Conservation (phyloP, 2,797 vertebrate species). For the Bucorvus abyssinicus region DNA sequence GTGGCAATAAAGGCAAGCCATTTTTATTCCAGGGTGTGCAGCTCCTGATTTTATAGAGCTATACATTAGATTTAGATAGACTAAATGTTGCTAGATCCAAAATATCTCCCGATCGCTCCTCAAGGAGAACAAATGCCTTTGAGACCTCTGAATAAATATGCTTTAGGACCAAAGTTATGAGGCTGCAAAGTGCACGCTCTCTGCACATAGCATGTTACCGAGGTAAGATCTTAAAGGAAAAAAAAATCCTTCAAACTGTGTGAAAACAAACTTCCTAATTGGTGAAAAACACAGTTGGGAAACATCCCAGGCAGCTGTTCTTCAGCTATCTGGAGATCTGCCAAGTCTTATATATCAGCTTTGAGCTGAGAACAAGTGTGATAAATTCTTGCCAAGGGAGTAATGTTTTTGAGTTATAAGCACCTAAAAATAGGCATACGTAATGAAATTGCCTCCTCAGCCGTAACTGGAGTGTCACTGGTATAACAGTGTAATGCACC, state of each 20-base stretch:
- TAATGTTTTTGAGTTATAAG: constrained; percentile 26
- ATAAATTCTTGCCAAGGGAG: constrained; percentile 32
- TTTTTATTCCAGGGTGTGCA: neutral
- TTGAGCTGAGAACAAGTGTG: constrained; percentile 37
- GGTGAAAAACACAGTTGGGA: constrained; percentile 28
- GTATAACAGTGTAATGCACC: rapidly evolving
- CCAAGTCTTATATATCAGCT: neutral
- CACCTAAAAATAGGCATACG: constrained; percentile 25
- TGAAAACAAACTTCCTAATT: constrained; percentile 52
- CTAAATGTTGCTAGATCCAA: neutral
- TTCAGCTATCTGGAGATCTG: neutral
- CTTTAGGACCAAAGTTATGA: neutral
- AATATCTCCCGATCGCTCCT: neutral
- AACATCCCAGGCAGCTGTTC: constrained; percentile 52
- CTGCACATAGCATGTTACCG: rapidly evolving
- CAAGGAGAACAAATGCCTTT: neutral
- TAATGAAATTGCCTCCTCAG: constrained; percentile 17
- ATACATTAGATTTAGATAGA: neutral
- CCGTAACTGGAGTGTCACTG: neutral
- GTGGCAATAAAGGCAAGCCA: neutral
- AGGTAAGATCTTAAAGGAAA: neutral
- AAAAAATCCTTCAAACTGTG: neutral
- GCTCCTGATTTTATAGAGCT: neutral
- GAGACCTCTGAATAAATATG: neutral
- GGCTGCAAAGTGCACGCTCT: neutral